phyloP scores from a whole-genome alignment of 2,888 invertebrate genomes.

The Ectemnius cavifrons region DNA sequence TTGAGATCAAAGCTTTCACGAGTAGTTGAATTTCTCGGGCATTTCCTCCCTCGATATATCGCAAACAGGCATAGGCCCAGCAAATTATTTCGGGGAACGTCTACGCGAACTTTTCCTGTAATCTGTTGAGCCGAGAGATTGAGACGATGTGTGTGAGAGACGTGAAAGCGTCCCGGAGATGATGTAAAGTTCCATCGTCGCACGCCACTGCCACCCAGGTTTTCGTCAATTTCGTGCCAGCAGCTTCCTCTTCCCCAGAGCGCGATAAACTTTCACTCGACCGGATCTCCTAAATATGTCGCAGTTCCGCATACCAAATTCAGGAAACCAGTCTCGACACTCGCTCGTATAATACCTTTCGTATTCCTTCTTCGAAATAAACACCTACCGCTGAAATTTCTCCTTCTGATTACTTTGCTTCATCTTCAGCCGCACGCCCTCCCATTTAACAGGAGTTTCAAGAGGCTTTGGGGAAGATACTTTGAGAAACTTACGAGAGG shows the following conservation, averaged over 20 bases:
- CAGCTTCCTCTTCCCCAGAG: slow-evolving; percentile 16
- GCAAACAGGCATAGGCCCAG: background rate
- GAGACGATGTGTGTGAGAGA: background rate
- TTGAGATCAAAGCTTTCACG: background rate
- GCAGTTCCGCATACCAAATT: slow-evolving; percentile 8
- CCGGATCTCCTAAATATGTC: slow-evolving; percentile 10
- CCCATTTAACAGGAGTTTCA: too few species aligned
- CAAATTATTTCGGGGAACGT: background rate
- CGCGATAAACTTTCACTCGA: slow-evolving; percentile 23
- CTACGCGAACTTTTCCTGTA: background rate
- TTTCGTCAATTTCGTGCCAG: slow-evolving; percentile 13
- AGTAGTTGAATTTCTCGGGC: background rate
- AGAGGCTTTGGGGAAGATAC: too few species aligned
- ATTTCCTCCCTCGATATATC: slow-evolving; percentile 1
- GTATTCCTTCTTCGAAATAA: background rate
- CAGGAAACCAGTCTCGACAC: slow-evolving; percentile 3
- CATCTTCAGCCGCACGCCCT: too few species aligned
- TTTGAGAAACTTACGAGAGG: too few species aligned
- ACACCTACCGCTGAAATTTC: background rate
- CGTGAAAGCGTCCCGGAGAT: background rate
- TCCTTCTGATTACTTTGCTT: too few species aligned
- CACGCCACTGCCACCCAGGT: background rate
- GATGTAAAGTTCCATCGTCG: slow-evolving; percentile 2
- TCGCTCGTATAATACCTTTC: slow-evolving; percentile 14
- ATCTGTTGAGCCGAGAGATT: background rate